These are phyloP conservation scores for Agapostemon virescens DNA, from an alignment of 2,888 invertebrate genomes.

Conservation along the genomic window DNA sequence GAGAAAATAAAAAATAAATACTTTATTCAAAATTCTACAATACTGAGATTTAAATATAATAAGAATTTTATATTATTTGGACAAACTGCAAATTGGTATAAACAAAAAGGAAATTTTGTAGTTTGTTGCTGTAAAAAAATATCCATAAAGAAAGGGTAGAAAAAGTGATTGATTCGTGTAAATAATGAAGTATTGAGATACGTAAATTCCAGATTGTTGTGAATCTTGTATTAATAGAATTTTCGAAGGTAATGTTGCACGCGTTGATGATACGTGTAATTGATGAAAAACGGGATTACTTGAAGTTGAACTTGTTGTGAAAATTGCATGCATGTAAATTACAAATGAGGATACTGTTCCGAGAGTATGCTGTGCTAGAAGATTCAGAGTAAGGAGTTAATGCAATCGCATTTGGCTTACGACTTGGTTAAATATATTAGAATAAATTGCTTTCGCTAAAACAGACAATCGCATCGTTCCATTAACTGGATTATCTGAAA, in stretches of 20 bases:
- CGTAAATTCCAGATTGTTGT: no score
- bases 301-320: neutral
- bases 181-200: no score
- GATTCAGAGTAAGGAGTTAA: constrained; percentile 6
- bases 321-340: neutral
- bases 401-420: constrained; percentile 19
- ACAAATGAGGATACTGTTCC: neutral
- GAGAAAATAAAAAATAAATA: no score
- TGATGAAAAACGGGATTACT: neutral
- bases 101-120: no score
- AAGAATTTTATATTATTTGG: no score
- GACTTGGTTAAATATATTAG: constrained; percentile 31
- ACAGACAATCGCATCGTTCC: constrained; percentile 32
- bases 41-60: no score
- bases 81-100: no score
- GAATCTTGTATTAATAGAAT: no score
- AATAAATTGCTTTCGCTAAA: constrained; percentile 26
- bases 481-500: constrained; percentile 50
- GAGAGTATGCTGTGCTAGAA: neutral
- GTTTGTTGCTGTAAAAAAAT: no score
- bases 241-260: neutral
- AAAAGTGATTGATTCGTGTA: no score
- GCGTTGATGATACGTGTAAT: neutral
- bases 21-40: no score
- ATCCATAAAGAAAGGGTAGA: no score